phyloP scores from a whole-genome alignment of 2,797 vertebrate species.

The Gambelia wislizenii region DNA sequence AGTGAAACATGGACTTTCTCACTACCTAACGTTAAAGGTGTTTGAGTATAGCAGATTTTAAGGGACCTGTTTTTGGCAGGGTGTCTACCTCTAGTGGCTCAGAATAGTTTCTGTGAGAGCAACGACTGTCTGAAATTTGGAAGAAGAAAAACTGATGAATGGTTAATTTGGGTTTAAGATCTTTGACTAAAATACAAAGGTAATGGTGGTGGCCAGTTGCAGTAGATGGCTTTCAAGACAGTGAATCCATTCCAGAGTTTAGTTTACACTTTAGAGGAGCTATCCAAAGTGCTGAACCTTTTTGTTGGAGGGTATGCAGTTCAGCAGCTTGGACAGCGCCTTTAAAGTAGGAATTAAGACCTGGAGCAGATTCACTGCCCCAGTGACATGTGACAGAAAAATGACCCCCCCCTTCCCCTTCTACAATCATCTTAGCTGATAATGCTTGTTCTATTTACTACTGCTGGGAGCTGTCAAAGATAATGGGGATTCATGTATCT shows the following conservation, averaged over 20 bases:
- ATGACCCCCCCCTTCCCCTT: neutral
- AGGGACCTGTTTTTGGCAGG: neutral
- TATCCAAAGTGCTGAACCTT: too few species aligned
- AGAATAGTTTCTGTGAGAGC: neutral
- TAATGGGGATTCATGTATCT: neutral
- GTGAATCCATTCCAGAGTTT: too few species aligned
- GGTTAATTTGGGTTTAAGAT: neutral
- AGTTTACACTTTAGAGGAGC: too few species aligned
- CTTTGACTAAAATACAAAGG: neutral
- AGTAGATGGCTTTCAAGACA: too few species aligned
- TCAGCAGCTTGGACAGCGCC: too few species aligned
- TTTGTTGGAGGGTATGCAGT: too few species aligned
- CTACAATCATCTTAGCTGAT: neutral
- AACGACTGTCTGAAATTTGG: neutral
- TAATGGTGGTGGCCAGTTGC: neutral
- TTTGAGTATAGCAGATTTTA: neutral
- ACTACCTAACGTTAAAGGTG: neutral
- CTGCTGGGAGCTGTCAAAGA: neutral
- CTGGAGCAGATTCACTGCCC: too few species aligned
- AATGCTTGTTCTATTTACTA: neutral
- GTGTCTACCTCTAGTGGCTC: slow-evolving; percentile 13
- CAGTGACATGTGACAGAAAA: neutral
- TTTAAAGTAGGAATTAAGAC: too few species aligned
- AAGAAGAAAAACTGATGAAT: neutral
- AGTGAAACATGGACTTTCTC: neutral